Percentiles rank a stretch among this genome's conserved stretches.
These are phyloP conservation scores for Rhogogaster chlorosoma DNA, from an alignment of 2,888 invertebrate genomes.

Conservation along the genomic window DNA sequence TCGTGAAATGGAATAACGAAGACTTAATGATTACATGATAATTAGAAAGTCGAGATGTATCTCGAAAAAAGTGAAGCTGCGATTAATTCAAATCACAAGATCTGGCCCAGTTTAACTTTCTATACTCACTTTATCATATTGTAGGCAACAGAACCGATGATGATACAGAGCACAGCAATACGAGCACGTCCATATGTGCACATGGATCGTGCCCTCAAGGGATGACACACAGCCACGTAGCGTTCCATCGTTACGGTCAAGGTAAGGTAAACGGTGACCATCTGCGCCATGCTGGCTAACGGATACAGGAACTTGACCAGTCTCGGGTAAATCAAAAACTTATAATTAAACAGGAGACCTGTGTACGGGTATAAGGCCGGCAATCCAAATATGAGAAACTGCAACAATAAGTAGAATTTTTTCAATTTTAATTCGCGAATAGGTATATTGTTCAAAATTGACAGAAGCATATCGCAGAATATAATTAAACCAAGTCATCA, in stretches of 20 bases:
- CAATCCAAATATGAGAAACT: constrained; percentile 88
- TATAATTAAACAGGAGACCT: constrained; percentile 87
- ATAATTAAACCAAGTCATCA: neutral
- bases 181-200: constrained; percentile 94
- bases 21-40: neutral
- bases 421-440: neutral
- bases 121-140: constrained; percentile 84
- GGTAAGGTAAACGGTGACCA: constrained; percentile 95
- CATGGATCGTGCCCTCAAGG: constrained; percentile 91
- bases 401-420: constrained; percentile 52
- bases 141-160: constrained; percentile 90
- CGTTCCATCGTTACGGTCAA: constrained; percentile 95
- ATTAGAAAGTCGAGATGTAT: neutral
- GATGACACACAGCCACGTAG: constrained; percentile 96
- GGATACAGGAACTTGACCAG: constrained; percentile 91
- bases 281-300: constrained; percentile 92
- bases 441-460: neutral
- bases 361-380: constrained; percentile 92
- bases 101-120: neutral
- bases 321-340: constrained; percentile 89
- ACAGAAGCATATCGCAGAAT: neutral
- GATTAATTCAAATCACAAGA: neutral
- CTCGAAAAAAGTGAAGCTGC: neutral
- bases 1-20: neutral
- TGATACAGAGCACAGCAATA: constrained; percentile 90